Evolutionary conservation across 2,113 vertebrate species (phyloP), one percentile per base, ranked within the genome.

Genomic region (Hippocampus comes): DNA sequence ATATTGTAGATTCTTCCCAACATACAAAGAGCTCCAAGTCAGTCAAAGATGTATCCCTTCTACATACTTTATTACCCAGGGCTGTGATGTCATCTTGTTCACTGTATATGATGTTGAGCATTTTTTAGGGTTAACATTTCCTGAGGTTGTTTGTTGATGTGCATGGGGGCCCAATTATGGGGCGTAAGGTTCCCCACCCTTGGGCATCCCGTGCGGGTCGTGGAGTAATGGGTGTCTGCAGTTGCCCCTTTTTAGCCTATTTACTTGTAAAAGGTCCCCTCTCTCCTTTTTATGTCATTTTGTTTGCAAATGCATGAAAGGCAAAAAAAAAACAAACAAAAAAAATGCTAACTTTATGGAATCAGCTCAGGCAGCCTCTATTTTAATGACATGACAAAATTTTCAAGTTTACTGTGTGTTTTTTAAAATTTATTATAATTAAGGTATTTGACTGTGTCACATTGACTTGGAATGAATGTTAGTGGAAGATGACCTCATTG

Each of bases 401-500:
- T 82, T 78, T 61, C 27, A 59, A 78, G 43, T 75, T 80, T 78
- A 77, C 43, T 63, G 56, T 55, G 56, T 55, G 59, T 80, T 80
- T 78, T 84, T 67, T 78, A 80, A 41, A n/a, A 12, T n/a, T 42
- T 69, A 11, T 41, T 69, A 56, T 41, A 81, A 81, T 82, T 57
- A 70, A n/a, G 75, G 64, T 76, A 67, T 78, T 76, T 81, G 68
- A 74, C 68, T 78, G 56, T 81, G 76, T 82, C 46, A 74, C 42
- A 67, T 76, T 63, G 60, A 79, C 75, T 61, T 79, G 72, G 79
- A 86, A 57, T 81, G 85, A 88, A 88, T 89, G 82, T 84, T 86
- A 84, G 79, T 78, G 76, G 71, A 87, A 84, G 82, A 67, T 84
- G 85, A 86, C 73, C 53, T 82, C 75, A 82, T 78, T 78, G 85